Base-by-base conservation (phyloP, 2,797 vertebrate genomes). In the Paguma larvata region DNA sequence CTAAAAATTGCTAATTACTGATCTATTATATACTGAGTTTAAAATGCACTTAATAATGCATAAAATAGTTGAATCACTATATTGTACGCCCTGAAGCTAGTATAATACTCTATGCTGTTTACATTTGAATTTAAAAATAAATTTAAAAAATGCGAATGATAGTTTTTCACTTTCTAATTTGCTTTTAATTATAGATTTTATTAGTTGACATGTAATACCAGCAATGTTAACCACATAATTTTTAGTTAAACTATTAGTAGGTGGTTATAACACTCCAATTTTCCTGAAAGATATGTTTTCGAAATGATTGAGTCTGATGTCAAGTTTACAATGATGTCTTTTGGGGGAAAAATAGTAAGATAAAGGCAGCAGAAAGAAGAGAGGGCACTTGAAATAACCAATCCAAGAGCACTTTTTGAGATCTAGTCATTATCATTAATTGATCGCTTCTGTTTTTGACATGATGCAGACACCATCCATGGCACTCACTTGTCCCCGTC, bases 211-310 rank as follows among this genome's bases (percentile, higher is more conserved):
- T 44, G 1, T 23, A 59, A 3, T 62, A 2, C 30, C 9, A 85
- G 56, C 27, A 73, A 48, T 12, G n/a, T 6, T 23, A 91, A 85
- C 9, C 2, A 77, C 53, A 83, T 82, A 25, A 90, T 48, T 96
- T 89, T 89, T 68, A 73, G 46, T 67, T 96, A 73, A 95, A 88
- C 48, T 87, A 78, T 25, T 78, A 59, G 48, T 34, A 65, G 3
- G 27, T 75, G 6, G 2, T 85, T 68, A 89, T 48, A 70, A 56
- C 6, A 15, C 0, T 73, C 11, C 34, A n/a, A 51, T 79, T 85
- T 92, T 51, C 12, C 30, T 73, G 62, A 65, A 93, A 56, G 75
- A 32, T 77, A 6, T 56, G 70, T 85, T 86, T 93, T 78, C 23
- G 78, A 87, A 51, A 12, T 63, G 41, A 63, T 7, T n/a, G 16